Evolutionary conservation across 2,113 vertebrate genomes (phyloP), one percentile per base, ranked within the genome.

Genomic region (Anguilla japonica): DNA sequence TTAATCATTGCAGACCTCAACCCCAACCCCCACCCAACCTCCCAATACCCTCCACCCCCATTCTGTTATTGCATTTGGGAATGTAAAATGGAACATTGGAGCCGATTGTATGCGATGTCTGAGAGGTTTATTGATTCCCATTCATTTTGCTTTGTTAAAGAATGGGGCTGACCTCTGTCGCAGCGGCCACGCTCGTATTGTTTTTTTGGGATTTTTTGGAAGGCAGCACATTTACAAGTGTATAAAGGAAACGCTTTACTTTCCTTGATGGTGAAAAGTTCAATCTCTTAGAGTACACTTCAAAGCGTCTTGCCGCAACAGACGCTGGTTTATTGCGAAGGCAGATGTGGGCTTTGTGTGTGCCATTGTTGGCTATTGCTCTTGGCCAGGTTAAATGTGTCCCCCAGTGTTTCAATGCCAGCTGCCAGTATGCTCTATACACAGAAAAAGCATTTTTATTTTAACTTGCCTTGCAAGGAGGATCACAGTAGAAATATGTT

Each of bases 61-160:
- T 83, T 91, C 67, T 67, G 85, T 89, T 46, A 81, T 92, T 89
- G 91, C 86, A 92, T 93, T 90, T 88, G 87, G 93, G 90, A 86
- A 91, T 91, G 87, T 90, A n/a, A 75, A 75, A 75, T 85, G 67
- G 71, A 88, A 86, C 78, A 90, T 11, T 84, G 46, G 85, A 89
- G 91, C 90, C 90, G 92, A 91, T 92, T 91, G 84, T 85, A 88
- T 86, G 89, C 81, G 57, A 79, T 60, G 86, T 91, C 89, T 93
- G 86, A 89, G 89, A 90, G 89, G 53, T 87, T 91, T 94, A 92
- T 89, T 87, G 93, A 94, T 94, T 91, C 91, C 91, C 82, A n/a
- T 75, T 81, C 18, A 26, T 50, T 81, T 84, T 67, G 50, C 79
- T 80, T 81, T 81, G 75, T 80, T 26, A 81, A 86, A 80, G 79